Evolutionary conservation across 2,797 vertebrate genomes (phyloP).

Genomic region (Ciconia nigra): DNA sequence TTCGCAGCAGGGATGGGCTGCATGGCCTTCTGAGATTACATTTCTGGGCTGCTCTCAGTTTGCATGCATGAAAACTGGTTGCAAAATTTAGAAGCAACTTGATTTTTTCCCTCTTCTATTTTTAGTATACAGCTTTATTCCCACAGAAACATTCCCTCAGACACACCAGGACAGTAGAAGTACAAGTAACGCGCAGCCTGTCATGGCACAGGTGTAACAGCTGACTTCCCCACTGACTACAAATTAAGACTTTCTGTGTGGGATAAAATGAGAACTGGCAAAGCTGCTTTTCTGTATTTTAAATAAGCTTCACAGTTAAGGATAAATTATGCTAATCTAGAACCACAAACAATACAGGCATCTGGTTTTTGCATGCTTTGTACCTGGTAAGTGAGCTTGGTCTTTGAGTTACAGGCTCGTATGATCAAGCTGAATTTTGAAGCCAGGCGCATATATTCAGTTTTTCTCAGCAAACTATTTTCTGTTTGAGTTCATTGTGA

Average conservation of each 20-base stretch:
- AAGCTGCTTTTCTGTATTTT: constrained; percentile 18
- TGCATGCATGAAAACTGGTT: background rate
- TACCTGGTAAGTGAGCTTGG: background rate
- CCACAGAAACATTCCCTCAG: background rate
- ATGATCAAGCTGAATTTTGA: background rate
- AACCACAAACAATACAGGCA: background rate
- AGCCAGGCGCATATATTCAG: fast-evolving
- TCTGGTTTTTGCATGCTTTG: background rate
- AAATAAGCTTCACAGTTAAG: background rate
- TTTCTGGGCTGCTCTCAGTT: background rate
- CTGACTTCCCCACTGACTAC: background rate
- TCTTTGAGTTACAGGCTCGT: background rate
- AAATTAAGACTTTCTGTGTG: background rate
- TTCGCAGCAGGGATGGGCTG: background rate
- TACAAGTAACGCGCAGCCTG: background rate
- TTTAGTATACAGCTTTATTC: background rate
- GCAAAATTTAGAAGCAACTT: background rate
- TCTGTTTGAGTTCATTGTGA: background rate
- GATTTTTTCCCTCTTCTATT: background rate
- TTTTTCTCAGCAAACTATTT: background rate
- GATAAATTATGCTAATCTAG: background rate
- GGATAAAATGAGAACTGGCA: constrained; percentile 28
- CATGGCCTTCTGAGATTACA: background rate
- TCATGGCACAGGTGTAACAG: background rate
- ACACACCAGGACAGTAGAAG: background rate